Evolutionary conservation across 2,797 vertebrate genomes (phyloP).

Genomic region (Peromyscus aztecus): DNA sequence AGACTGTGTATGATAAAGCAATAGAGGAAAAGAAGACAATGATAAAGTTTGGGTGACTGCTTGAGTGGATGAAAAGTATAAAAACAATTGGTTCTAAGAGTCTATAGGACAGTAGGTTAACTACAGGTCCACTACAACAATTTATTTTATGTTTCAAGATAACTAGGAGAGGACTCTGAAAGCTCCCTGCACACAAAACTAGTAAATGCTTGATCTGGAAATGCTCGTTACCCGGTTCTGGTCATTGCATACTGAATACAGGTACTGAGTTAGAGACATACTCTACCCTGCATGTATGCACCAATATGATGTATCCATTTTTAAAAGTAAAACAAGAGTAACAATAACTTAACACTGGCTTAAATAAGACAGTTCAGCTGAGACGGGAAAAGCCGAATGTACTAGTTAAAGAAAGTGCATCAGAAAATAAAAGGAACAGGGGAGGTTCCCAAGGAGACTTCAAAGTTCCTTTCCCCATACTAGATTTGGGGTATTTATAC

Average conservation of each 20-base stretch:
- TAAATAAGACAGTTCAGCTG: background rate
- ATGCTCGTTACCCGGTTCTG: background rate
- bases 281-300: background rate
- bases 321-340: conserved; percentile 2
- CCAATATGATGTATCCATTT: background rate
- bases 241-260: background rate
- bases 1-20: background rate
- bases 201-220: background rate
- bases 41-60: background rate
- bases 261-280: background rate
- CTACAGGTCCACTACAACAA: background rate
- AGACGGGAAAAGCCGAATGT: background rate
- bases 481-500: background rate
- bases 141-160: background rate
- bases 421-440: background rate
- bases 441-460: background rate
- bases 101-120: background rate
- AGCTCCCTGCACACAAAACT: background rate
- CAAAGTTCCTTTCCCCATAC: background rate
- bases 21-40: background rate
- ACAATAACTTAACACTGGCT: background rate
- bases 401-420: background rate
- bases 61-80: background rate
- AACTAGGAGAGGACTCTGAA: background rate
- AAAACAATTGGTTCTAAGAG: background rate